Conservation (phyloP, 1,140 invertebrate genomes). For the Drosophila albomicans region DNA sequence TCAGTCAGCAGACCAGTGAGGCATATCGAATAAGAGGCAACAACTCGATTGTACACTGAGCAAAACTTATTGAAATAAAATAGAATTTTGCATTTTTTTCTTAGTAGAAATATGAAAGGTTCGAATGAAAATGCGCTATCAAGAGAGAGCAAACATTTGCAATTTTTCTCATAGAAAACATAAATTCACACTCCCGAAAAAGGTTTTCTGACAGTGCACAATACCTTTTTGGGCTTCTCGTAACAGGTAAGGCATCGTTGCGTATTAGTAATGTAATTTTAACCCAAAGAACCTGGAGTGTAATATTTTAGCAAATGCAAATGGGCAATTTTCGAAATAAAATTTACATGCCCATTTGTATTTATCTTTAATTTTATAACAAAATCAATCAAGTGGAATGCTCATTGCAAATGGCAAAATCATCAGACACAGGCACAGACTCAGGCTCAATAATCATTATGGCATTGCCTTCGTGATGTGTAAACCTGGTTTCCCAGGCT, state of each 20-base stretch:
- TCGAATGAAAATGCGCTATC: too few relatives aligned
- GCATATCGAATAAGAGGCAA: slow-evolving; percentile 20
- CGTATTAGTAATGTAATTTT: slow-evolving; percentile 76
- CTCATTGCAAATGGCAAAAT: slow-evolving; percentile 40
- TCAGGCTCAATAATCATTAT: slow-evolving; percentile 38
- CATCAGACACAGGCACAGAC: slow-evolving; percentile 18
- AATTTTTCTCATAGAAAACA: too few relatives aligned
- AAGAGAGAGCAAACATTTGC: too few relatives aligned
- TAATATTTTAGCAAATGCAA: slow-evolving; percentile 70
- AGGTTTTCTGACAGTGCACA: slow-evolving; percentile 20
- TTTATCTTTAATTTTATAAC: slow-evolving; percentile 79
- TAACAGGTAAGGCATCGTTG: slow-evolving; percentile 51
- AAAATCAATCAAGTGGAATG: slow-evolving; percentile 71
- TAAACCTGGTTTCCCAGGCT: neutral
- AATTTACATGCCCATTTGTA: slow-evolving; percentile 74
- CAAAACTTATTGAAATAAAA: neutral
- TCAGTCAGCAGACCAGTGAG: slow-evolving; percentile 37
- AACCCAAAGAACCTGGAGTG: slow-evolving; percentile 47
- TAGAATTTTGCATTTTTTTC: neutral
- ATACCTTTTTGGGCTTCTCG: slow-evolving; percentile 14
- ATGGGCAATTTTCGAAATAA: slow-evolving; percentile 59
- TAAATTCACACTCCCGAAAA: neutral
- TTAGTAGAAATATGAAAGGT: too few relatives aligned
- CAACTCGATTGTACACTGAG: slow-evolving; percentile 17
- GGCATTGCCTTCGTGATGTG: slow-evolving; percentile 33